Evolutionary conservation across 2,113 vertebrate species (phyloP).

Genomic region (Chamaea fasciata): DNA sequence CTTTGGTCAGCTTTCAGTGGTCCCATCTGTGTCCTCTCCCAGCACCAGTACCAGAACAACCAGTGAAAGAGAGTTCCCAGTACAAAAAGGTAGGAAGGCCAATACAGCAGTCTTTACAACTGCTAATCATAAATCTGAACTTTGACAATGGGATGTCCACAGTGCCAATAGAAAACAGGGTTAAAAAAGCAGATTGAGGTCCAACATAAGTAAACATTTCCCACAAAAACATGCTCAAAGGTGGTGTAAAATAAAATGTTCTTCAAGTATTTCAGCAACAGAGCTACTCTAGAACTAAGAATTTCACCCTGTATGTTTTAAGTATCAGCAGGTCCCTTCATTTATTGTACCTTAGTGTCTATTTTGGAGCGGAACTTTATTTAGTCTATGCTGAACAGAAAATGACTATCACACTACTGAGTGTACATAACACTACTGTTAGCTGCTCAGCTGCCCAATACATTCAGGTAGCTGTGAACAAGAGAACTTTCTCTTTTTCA

Average conservation of each 20-base stretch:
- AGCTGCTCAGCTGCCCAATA: neutral
- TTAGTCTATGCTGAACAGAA: neutral
- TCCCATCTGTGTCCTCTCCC: neutral
- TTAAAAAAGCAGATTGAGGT: neutral
- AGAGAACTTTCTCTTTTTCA: neutral
- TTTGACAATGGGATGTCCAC: neutral
- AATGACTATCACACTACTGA: neutral
- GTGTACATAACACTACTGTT: neutral
- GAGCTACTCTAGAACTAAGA: neutral
- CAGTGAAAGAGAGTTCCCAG: neutral
- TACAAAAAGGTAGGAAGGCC: neutral
- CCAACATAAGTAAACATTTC: neutral
- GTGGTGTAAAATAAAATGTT: neutral
- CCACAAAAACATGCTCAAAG: neutral
- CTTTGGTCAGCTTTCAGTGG: neutral
- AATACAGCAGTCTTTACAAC: neutral
- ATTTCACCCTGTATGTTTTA: neutral
- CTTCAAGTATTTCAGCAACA: neutral
- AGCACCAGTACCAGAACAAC: neutral
- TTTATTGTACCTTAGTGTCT: neutral
- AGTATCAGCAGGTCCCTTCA: neutral
- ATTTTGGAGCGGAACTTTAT: neutral
- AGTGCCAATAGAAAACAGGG: rapidly evolving
- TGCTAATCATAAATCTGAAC: neutral
- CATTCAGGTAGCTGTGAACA: neutral